Percentiles rank a stretch among this genome's conserved stretches.
Evolutionary conservation across 2,888 invertebrate genomes (phyloP).

Genomic region (Latrodectus hesperus): DNA sequence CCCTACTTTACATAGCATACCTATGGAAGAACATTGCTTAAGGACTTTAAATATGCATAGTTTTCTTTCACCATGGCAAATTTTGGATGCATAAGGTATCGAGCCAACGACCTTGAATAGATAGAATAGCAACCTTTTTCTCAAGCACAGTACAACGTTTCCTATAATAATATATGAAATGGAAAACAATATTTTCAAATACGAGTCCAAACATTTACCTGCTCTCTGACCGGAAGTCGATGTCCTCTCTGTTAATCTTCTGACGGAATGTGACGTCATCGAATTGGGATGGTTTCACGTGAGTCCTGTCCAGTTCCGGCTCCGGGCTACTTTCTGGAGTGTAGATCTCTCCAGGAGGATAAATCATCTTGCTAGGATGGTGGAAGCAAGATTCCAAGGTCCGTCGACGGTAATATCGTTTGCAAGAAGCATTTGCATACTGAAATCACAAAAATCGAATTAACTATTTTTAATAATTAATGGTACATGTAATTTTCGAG

Average conservation of each 20-base stretch:
- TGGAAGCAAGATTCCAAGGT: slow-evolving; percentile 89
- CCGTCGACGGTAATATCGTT: slow-evolving; percentile 88
- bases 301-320: slow-evolving; percentile 68
- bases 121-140: too few relatives aligned
- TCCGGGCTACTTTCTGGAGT: slow-evolving; percentile 73
- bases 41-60: too few relatives aligned
- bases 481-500: too few relatives aligned
- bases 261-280: slow-evolving; percentile 69
- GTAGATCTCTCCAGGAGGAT: slow-evolving; percentile 83
- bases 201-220: slow-evolving; percentile 44
- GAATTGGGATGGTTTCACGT: slow-evolving; percentile 69
- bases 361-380: slow-evolving; percentile 95
- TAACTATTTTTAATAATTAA: background rate
- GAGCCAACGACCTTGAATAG: too few relatives aligned
- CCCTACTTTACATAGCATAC: too few relatives aligned
- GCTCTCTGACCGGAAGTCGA: slow-evolving; percentile 71
- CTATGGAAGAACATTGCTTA: too few relatives aligned
- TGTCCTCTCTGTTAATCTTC: slow-evolving; percentile 67
- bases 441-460: slow-evolving; percentile 18
- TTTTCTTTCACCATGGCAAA: too few relatives aligned
- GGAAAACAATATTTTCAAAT: too few relatives aligned
- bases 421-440: slow-evolving; percentile 91
- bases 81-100: too few relatives aligned
- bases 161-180: too few relatives aligned
- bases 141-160: too few relatives aligned